These are phyloP conservation scores for Naso thynnoides DNA, from an alignment of 2,797 vertebrate genomes.

Conservation along the genomic window DNA sequence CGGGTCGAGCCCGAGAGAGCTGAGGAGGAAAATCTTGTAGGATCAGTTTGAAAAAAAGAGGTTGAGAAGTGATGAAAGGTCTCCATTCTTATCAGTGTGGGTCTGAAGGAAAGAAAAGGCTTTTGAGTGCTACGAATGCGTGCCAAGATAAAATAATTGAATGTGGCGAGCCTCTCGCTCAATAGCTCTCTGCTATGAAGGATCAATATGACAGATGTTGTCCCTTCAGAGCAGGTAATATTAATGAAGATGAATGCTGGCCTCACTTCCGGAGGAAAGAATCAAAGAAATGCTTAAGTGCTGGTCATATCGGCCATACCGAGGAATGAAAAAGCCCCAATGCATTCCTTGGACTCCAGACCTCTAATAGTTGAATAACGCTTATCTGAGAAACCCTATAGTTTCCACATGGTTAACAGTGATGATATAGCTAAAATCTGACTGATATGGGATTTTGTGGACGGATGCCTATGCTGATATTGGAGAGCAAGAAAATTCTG, in stretches of 20 bases:
- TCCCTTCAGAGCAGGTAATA: constrained; percentile 24
- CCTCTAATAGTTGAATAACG: too few relatives aligned
- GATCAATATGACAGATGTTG: constrained; percentile 46
- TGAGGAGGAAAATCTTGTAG: constrained; percentile 8
- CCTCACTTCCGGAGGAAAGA: constrained; percentile 12
- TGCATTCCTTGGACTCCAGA: constrained; percentile 14
- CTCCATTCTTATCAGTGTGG: constrained; percentile 17
- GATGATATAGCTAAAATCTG: too few relatives aligned
- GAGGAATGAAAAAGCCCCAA: constrained; percentile 29
- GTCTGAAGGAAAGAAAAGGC: constrained; percentile 8
- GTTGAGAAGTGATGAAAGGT: constrained; percentile 13
- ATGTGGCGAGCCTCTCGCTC: constrained; percentile 25
- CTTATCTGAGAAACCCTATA: constrained; percentile 1
- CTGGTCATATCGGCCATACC: constrained; percentile 10
- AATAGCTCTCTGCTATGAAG: constrained; percentile 1
- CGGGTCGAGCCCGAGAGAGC: neutral
- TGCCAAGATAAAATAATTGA: constrained; percentile 43
- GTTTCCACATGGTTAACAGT: constrained; percentile 3
- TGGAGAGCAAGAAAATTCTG: too few relatives aligned
- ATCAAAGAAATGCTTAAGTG: constrained; percentile 15
- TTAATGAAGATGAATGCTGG: constrained; percentile 37
- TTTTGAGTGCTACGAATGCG: constrained; percentile 15
- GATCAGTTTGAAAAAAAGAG: constrained; percentile 20
- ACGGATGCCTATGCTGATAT: too few relatives aligned
- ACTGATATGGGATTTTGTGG: too few relatives aligned